These are phyloP conservation scores for Illadopsis cleaveri DNA, from an alignment of 2,113 vertebrate genomes.

Conservation along the genomic window DNA sequence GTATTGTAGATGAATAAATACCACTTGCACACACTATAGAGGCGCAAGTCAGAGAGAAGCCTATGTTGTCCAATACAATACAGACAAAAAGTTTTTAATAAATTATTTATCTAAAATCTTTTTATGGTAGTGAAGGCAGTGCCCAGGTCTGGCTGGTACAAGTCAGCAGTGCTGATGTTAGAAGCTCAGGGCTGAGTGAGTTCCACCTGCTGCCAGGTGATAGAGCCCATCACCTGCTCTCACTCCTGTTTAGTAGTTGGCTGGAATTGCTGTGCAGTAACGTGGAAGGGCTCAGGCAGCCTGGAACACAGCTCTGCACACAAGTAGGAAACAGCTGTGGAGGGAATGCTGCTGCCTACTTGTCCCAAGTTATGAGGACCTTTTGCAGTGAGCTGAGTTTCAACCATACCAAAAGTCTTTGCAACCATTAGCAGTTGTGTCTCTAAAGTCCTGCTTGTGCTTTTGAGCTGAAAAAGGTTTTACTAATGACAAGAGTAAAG, in stretches of 20 bases:
- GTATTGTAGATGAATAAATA: not conserved
- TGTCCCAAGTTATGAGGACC: not conserved
- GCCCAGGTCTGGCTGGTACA: not conserved
- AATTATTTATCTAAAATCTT: not conserved
- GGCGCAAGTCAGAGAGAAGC: not conserved
- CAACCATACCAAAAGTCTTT: not conserved
- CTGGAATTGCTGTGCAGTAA: not conserved
- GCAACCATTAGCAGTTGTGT: not conserved
- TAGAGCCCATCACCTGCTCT: not conserved
- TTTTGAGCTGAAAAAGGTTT: not conserved
- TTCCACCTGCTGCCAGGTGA: not conserved
- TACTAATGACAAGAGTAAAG: not conserved
- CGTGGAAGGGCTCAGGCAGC: not conserved
- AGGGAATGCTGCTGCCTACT: not conserved
- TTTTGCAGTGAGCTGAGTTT: not conserved
- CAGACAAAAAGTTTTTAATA: not conserved
- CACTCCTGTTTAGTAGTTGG: accelerated
- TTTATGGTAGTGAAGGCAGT: not conserved
- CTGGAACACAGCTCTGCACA: not conserved
- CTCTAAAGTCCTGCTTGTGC: not conserved
- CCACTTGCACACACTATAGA: not conserved
- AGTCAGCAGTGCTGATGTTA: not conserved
- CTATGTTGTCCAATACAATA: not conserved
- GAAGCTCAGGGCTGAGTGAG: not conserved
- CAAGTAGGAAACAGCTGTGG: not conserved